phyloP scores from a whole-genome alignment of 2,797 vertebrate species.

The Xyrichtys novacula region DNA sequence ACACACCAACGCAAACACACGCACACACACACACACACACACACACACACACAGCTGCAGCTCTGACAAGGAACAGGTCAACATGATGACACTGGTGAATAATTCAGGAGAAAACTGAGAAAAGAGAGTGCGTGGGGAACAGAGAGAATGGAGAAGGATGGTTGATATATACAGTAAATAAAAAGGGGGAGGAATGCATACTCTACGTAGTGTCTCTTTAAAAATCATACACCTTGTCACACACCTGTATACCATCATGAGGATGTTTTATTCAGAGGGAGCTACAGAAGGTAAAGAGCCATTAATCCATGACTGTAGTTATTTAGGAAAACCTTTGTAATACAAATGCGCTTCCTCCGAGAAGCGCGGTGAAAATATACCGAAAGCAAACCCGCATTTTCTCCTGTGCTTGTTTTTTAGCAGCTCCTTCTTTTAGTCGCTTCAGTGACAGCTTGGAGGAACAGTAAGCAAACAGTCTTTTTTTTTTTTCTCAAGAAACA shows the following conservation, averaged over 20 bases:
- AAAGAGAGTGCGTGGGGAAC: conserved; percentile 66
- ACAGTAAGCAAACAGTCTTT: conserved; percentile 74
- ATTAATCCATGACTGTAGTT: conserved; percentile 44
- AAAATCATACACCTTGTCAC: conserved; percentile 64
- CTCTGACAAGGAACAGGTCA: conserved; percentile 88
- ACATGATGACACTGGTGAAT: conserved; percentile 88
- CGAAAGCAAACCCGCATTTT: background rate
- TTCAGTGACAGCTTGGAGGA: conserved; percentile 68
- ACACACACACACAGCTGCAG: conserved; percentile 53
- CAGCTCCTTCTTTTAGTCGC: conserved; percentile 18
- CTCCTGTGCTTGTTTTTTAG: conserved; percentile 44
- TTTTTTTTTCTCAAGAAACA: conserved; percentile 48
- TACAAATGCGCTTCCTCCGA: conserved; percentile 29
- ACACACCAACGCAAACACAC: conserved; percentile 56
- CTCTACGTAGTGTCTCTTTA: conserved; percentile 50
- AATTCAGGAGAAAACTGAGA: conserved; percentile 84
- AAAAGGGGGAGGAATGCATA: conserved; percentile 56
- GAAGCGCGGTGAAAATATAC: background rate
- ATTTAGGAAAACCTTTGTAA: conserved; percentile 29
- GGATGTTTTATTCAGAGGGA: conserved; percentile 56
- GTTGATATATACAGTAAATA: conserved; percentile 80
- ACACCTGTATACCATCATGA: conserved; percentile 34
- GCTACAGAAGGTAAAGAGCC: conserved; percentile 45
- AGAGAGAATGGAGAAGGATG: conserved; percentile 65
- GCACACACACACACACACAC: conserved; percentile 36